A percentile compares a stretch with the other conserved stretches of the same genome.
phyloP scores from a whole-genome alignment of 2,797 vertebrate genomes.

The Lateolabrax maculatus region DNA sequence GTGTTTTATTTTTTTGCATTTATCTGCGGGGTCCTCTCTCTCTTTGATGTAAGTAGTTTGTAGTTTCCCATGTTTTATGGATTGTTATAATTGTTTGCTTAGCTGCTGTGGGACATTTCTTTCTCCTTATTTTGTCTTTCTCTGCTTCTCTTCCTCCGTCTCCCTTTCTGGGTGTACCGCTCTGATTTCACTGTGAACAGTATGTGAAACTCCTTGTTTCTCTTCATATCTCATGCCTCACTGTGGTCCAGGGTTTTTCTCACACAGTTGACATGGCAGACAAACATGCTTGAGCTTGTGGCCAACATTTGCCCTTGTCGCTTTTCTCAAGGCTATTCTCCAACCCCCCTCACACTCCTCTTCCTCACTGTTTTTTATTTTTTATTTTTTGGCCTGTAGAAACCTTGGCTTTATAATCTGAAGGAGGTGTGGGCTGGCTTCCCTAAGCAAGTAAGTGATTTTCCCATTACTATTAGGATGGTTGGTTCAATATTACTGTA shows the following conservation, averaged over 20 bases:
- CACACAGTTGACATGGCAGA: constrained; percentile 11
- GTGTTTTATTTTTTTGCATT: constrained; percentile 90
- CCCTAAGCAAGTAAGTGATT: constrained; percentile 89
- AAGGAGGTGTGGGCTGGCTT: constrained; percentile 92
- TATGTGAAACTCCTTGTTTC: not conserved
- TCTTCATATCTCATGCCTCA: not conserved
- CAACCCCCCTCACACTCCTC: constrained; percentile 8
- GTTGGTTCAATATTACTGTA: not conserved
- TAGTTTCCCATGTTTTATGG: not conserved
- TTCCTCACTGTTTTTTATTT: too few relatives aligned
- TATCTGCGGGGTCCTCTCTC: constrained; percentile 87
- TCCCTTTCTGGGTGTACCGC: not conserved
- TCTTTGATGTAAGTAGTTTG: constrained; percentile 93
- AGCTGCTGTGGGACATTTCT: constrained; percentile 2
- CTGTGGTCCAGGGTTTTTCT: constrained; percentile 30
- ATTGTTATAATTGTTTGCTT: not conserved
- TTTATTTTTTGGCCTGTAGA: constrained; percentile 84
- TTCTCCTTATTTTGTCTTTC: not conserved
- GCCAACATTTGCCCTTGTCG: not conserved
- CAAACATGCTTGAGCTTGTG: constrained; percentile 13
- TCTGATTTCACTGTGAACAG: not conserved
- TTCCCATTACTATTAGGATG: not conserved
- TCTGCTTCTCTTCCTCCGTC: not conserved
- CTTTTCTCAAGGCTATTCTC: not conserved
- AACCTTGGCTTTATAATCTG: constrained; percentile 94